Evolutionary conservation across 2,888 invertebrate genomes (phyloP).

Genomic region (Cerastis leucographa): DNA sequence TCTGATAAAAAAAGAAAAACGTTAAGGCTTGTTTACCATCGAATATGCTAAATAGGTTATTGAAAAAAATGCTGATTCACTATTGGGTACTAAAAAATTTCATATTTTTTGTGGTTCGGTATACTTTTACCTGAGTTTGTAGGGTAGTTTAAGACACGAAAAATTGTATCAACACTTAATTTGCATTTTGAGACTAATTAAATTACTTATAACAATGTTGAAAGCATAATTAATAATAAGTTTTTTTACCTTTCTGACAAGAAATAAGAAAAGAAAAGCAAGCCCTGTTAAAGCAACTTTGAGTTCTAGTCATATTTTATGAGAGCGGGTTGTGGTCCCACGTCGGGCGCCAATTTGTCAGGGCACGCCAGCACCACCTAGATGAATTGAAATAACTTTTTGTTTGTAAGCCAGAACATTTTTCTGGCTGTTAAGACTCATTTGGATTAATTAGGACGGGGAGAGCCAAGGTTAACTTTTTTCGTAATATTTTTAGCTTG

Average conservation of each 20-base stretch:
- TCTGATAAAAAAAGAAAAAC: slow-evolving; percentile 37
- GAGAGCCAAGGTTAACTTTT: slow-evolving; percentile 3
- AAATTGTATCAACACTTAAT: no score
- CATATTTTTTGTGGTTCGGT: not conserved
- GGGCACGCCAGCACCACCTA: slow-evolving; percentile 31
- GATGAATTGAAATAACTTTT: slow-evolving; percentile 62
- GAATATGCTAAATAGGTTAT: slow-evolving; percentile 48
- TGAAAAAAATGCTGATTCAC: slow-evolving; percentile 41
- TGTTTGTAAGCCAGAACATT: slow-evolving; percentile 41
- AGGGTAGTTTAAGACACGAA: slow-evolving; percentile 8
- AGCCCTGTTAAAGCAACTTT: slow-evolving; percentile 30
- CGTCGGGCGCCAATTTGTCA: slow-evolving; percentile 64
- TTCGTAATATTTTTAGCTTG: not conserved
- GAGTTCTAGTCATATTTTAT: slow-evolving; percentile 48
- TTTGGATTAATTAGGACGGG: slow-evolving; percentile 40
- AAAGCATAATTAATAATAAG: slow-evolving; percentile 16
- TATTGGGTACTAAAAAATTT: slow-evolving; percentile 12
- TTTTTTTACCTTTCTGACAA: slow-evolving; percentile 2
- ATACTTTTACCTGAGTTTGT: not conserved
- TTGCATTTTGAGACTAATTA: not conserved
- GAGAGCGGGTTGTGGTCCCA: slow-evolving; percentile 46
- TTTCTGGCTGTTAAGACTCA: slow-evolving; percentile 41
- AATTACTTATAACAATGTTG: not conserved
- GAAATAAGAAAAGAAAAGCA: slow-evolving; percentile 35
- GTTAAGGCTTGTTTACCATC: slow-evolving; percentile 39